Evolutionary conservation across 64 coral and sea anemone species (phyloP).

Genomic region (Pocillopora verrucosa): DNA sequence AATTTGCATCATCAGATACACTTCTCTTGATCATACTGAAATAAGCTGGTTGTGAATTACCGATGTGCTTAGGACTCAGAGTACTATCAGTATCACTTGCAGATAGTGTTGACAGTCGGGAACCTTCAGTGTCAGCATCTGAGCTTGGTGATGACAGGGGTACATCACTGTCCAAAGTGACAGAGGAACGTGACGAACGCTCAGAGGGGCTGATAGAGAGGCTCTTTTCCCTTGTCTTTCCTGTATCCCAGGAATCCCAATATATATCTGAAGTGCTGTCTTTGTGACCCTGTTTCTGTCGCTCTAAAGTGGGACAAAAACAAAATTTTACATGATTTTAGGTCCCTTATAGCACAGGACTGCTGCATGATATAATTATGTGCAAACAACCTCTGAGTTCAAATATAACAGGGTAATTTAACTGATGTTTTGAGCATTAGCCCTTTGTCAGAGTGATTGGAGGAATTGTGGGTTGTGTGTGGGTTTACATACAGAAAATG

Average conservation of each 20-base stretch:
- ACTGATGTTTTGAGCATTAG: too few species aligned
- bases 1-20: slow-evolving; percentile 87
- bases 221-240: slow-evolving; percentile 46
- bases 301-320: slow-evolving; percentile 39
- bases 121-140: slow-evolving; percentile 67
- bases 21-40: slow-evolving; percentile 72
- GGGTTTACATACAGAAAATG: too few species aligned
- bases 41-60: slow-evolving; percentile 20
- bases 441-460: too few species aligned
- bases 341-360: too few species aligned
- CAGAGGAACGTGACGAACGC: slow-evolving; percentile 75
- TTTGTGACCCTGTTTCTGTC: slow-evolving; percentile 92
- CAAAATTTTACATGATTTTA: background rate
- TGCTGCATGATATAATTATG: too few species aligned
- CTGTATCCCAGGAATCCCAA: slow-evolving; percentile 68
- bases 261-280: slow-evolving; percentile 93
- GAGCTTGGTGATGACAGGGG: slow-evolving; percentile 69
- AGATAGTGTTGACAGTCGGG: slow-evolving; percentile 55
- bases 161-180: slow-evolving; percentile 75
- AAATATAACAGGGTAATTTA: too few species aligned
- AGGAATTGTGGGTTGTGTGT: too few species aligned
- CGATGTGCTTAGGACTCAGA: slow-evolving; percentile 31
- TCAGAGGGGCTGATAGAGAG: slow-evolving; percentile 40
- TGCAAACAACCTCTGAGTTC: too few species aligned
- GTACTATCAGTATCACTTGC: slow-evolving; percentile 65